A percentile compares a stretch with the other conserved stretches of the same genome.
Evolutionary conservation across 2,113 vertebrate genomes (phyloP).

Genomic region (Campylorhamphus procurvoides): DNA sequence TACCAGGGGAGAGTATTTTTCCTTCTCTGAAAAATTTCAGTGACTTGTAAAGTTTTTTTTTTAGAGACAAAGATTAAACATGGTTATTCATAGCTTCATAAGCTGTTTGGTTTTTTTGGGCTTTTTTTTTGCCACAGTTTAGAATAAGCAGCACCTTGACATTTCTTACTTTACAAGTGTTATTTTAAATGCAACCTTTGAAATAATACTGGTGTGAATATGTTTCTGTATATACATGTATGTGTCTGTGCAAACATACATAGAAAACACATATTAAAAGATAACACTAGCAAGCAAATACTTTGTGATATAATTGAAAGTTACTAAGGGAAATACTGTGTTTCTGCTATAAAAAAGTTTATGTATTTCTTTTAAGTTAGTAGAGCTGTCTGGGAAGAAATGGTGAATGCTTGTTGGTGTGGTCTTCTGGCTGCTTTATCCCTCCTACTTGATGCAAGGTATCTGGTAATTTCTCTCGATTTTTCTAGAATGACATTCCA

Average conservation of each 20-base stretch:
- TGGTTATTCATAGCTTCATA: not conserved
- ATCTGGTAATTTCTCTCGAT: conserved; percentile 34
- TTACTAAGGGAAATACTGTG: not conserved
- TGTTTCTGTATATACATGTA: not conserved
- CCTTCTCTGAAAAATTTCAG: not conserved
- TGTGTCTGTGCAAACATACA: not conserved
- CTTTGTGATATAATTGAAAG: not conserved
- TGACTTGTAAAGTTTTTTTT: not conserved
- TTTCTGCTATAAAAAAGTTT: not conserved
- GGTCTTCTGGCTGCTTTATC: conserved; percentile 95
- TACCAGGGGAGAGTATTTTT: not conserved
- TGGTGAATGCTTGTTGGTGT: conserved; percentile 98
- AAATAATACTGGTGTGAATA: not conserved
- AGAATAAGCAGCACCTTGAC: not conserved
- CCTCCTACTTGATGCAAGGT: conserved; percentile 96
- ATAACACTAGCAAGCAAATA: not conserved
- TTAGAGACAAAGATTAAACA: not conserved
- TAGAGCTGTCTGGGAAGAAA: conserved; percentile 96
- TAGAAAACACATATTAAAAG: not conserved
- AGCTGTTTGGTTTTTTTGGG: not conserved
- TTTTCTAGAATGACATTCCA: not conserved
- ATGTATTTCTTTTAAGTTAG: conserved; percentile 76
- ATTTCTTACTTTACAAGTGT: not conserved
- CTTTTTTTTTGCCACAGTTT: not conserved
- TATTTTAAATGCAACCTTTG: not conserved